These are phyloP conservation scores for Lamellibrachia luymesi DNA, from an alignment of 1,140 invertebrate genomes.

Conservation along the genomic window DNA sequence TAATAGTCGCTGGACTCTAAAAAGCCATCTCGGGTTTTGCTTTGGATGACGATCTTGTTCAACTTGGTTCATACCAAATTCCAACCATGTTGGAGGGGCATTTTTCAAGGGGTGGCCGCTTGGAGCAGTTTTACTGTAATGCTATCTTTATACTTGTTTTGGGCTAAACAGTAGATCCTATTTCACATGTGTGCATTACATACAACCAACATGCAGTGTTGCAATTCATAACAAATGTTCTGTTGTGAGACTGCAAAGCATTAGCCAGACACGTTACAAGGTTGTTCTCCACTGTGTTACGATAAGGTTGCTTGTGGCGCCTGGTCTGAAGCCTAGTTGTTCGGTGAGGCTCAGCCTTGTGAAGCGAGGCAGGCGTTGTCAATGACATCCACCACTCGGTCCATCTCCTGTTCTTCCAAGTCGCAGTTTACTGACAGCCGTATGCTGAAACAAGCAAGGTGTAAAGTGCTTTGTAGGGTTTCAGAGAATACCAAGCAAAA, in stretches of 20 bases:
- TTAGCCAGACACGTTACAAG: neutral
- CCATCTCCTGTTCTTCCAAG: neutral
- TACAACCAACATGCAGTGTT: neutral
- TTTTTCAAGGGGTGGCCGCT: too few species aligned
- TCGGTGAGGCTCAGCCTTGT: neutral
- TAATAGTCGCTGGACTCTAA: too few species aligned
- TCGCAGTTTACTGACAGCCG: neutral
- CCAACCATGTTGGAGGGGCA: too few species aligned
- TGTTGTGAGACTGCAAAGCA: neutral
- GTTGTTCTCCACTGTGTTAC: neutral
- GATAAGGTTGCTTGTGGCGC: neutral
- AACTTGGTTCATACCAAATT: too few species aligned
- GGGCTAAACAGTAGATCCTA: too few species aligned
- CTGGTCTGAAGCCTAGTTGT: neutral
- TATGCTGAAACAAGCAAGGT: neutral
- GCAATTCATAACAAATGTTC: neutral
- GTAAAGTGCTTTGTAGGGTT: neutral
- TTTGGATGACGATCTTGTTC: too few species aligned
- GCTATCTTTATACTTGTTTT: too few species aligned
- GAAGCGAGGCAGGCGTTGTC: neutral
- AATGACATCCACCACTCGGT: neutral
- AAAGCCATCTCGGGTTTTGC: too few species aligned
- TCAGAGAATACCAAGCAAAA: neutral
- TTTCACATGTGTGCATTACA: too few species aligned
- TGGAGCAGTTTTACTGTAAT: too few species aligned